These are phyloP conservation scores for Dilophus febrilis DNA, from an alignment of 2,888 invertebrate genomes.

Conservation along the genomic window DNA sequence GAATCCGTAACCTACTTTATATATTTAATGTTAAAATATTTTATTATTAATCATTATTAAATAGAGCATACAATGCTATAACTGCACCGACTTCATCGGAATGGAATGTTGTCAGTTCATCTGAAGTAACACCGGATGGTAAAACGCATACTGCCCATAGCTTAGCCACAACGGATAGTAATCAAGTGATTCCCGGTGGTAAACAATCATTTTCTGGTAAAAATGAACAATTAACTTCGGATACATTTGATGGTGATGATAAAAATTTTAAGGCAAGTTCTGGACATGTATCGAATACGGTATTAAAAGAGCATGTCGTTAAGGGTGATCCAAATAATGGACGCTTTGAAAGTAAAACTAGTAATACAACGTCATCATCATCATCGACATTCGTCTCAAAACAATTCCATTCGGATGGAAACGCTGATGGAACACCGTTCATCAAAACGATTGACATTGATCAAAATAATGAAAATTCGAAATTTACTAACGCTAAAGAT, in stretches of 20 bases:
- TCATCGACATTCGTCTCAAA: slow-evolving; percentile 17
- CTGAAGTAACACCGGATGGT: slow-evolving; percentile 44
- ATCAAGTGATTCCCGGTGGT: slow-evolving; percentile 46
- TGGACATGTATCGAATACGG: slow-evolving; percentile 31
- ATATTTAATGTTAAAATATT: not conserved
- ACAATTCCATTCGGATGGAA: not conserved
- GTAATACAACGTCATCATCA: slow-evolving; percentile 24
- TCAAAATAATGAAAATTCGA: slow-evolving; percentile 10
- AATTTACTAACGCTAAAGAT: too few species aligned
- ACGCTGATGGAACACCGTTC: not conserved
- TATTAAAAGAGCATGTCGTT: slow-evolving; percentile 33
- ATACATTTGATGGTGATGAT: slow-evolving; percentile 35
- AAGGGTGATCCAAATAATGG: slow-evolving; percentile 34
- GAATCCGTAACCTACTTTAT: not conserved
- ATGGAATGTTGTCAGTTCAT: slow-evolving; percentile 48
- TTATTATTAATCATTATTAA: not conserved
- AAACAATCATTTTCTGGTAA: slow-evolving; percentile 44
- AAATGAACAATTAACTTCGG: slow-evolving; percentile 40
- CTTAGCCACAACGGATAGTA: slow-evolving; percentile 45
- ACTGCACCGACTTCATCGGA: slow-evolving; percentile 33
- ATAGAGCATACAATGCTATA: slow-evolving; percentile 6
- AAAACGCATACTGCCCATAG: slow-evolving; percentile 41
- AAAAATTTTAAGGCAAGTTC: slow-evolving; percentile 34
- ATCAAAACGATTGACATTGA: slow-evolving; percentile 10
- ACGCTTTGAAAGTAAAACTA: slow-evolving; percentile 27